These are phyloP conservation scores for Lutraria rhynchaena DNA, from an alignment of 1,140 invertebrate species.

Conservation along the genomic window DNA sequence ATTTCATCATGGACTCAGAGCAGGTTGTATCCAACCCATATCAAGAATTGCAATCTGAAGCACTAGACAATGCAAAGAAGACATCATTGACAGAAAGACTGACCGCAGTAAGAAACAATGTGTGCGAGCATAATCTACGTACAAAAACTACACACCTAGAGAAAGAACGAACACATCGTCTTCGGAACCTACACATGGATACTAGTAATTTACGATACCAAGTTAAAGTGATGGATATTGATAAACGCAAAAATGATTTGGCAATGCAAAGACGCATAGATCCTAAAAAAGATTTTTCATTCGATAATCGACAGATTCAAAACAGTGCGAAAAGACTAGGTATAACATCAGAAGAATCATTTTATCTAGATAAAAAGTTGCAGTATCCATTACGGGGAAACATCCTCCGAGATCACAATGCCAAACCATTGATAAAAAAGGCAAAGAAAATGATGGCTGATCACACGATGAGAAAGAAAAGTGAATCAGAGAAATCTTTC, in stretches of 20 bases:
- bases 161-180: conserved; percentile 62
- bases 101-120: conserved; percentile 76
- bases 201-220: conserved; percentile 74
- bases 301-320: conserved; percentile 73
- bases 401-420: conserved; percentile 66
- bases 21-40: conserved; percentile 74
- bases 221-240: conserved; percentile 76
- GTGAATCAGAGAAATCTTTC: conserved; percentile 55
- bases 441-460: conserved; percentile 69
- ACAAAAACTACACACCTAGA: conserved; percentile 66
- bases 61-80: conserved; percentile 66
- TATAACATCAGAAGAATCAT: conserved; percentile 64
- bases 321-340: conserved; percentile 73
- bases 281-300: conserved; percentile 73
- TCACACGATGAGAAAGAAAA: conserved; percentile 57
- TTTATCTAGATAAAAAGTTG: conserved; percentile 75
- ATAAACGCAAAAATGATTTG: conserved; percentile 74
- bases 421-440: conserved; percentile 70
- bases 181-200: conserved; percentile 72
- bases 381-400: conserved; percentile 69
- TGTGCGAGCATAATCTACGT: conserved; percentile 75
- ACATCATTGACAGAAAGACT: conserved; percentile 71
- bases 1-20: conserved; percentile 80
- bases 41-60: conserved; percentile 72
- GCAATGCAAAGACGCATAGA: conserved; percentile 71